Evolutionary conservation across 1,140 invertebrate genomes (phyloP).

Genomic region (Procambarus virginalis): DNA sequence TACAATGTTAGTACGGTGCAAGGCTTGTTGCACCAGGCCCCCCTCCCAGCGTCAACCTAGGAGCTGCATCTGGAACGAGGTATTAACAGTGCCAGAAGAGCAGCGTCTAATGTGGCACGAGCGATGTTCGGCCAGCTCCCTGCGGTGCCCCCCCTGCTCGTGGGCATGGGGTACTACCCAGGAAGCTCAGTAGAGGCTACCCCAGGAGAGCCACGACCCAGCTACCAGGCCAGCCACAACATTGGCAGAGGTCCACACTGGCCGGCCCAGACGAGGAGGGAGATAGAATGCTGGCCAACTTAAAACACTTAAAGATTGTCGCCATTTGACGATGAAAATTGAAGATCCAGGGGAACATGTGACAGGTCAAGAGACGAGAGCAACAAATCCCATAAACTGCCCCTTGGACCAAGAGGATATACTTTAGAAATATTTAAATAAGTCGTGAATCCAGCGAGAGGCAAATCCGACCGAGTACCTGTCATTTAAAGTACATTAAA

Average conservation of each 20-base stretch:
- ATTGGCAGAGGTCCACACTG: neutral
- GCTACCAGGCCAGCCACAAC: neutral
- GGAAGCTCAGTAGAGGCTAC: neutral
- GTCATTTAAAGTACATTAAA: too few relatives aligned
- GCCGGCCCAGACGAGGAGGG: too few relatives aligned
- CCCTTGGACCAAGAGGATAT: too few relatives aligned
- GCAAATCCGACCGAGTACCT: too few relatives aligned
- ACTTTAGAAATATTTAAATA: too few relatives aligned
- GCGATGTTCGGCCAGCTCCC: conserved; percentile 1
- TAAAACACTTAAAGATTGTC: too few relatives aligned
- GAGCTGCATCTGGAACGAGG: neutral
- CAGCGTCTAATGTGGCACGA: conserved; percentile 21
- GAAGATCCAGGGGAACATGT: neutral
- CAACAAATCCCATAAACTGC: too few relatives aligned
- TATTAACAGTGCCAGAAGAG: neutral
- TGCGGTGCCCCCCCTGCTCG: neutral
- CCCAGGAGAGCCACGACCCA: conserved; percentile 10
- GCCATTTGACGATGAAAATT: neutral
- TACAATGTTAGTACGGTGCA: conserved; percentile 8
- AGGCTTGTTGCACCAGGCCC: conserved; percentile 22
- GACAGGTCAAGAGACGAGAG: neutral
- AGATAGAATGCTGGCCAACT: too few relatives aligned
- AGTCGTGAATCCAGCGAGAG: too few relatives aligned
- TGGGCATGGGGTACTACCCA: neutral
- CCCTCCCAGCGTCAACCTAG: neutral